Base-by-base conservation (phyloP, 2,113 vertebrate species). In the Dendropsophus ebraccatus region DNA sequence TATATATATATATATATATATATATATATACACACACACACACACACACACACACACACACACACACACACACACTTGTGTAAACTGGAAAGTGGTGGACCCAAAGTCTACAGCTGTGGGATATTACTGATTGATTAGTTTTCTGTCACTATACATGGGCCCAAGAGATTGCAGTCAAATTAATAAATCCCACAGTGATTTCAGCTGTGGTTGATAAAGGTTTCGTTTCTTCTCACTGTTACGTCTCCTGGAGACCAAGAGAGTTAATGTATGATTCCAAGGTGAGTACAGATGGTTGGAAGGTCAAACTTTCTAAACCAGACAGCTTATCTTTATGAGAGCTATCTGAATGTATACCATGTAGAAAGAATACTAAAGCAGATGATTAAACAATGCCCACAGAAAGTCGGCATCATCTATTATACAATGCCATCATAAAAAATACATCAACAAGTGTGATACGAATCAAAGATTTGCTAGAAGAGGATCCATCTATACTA, bases 171-270 rank as follows among this genome's bases (percentile, higher is more conserved):
- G 10, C 12, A 21, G 28, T 12, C n/a, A 35, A 50, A 35, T 52
- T 67, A 77, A 76, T 65, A 77, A 52, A 85, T 85, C 83, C 74
- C 73, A 17, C 41, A 32, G 73, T 65, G 73, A 67, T 58, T 76
- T 35, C 1, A 49, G 54, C 25, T n/a, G 13, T 54, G 25, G 25
- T 74, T 60, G 35, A 52, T 74, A 30, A 30, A 17, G 35, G 28
- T 50, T 73, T 77, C 28, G 17, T 65, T 84, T 76, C n/a, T 76
- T 62, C 54, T 35, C 13, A 35, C 76, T 77, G 58, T 52, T 9
- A 50, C 35, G 83, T 67, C 73, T 67, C 83, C 47, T 23, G 82
- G 82, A 74, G 69, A 60, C 50, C 35, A 72, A 23, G 17, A 6
- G 45, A 37, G 28, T 12, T 4, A 11, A 67, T 69, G 16, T 73